Percentiles rank a stretch among this genome's conserved stretches.
phyloP scores from a whole-genome alignment of 2,113 vertebrate genomes.

The Collichthys lucidus region DNA sequence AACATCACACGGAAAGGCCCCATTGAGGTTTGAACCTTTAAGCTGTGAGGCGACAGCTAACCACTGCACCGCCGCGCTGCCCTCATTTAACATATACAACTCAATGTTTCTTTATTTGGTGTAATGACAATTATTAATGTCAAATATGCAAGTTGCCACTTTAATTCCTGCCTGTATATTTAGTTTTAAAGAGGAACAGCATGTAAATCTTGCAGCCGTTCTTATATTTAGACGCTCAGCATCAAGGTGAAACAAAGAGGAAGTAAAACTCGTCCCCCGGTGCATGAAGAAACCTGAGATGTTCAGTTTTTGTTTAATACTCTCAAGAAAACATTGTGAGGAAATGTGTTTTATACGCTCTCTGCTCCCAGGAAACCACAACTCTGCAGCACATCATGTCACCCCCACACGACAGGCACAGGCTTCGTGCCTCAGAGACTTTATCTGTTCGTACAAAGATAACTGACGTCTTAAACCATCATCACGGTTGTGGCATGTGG shows the following conservation, averaged over 20 bases:
- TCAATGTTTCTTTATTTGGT: not conserved
- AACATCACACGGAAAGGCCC: too few relatives aligned
- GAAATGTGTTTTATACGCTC: not conserved
- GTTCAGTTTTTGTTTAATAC: not conserved
- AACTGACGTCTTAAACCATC: too few relatives aligned
- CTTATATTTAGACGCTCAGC: not conserved
- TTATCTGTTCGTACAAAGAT: constrained; percentile 4
- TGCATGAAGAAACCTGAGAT: not conserved
- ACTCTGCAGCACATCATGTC: not conserved
- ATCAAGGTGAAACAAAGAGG: not conserved
- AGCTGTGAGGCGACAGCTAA: too few relatives aligned
- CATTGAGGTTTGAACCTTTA: too few relatives aligned
- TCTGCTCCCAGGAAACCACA: constrained; percentile 51
- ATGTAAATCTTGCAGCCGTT: not conserved
- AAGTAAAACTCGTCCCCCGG: not conserved
- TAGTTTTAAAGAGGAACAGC: not conserved
- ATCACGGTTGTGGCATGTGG: fast-evolving
- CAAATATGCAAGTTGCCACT: not conserved
- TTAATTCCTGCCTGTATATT: not conserved
- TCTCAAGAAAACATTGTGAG: not conserved
- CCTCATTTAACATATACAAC: not conserved
- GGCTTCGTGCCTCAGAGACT: not conserved
- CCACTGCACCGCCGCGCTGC: too few relatives aligned
- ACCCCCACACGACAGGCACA: constrained; percentile 14
- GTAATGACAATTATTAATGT: not conserved